Conservation (phyloP, 2,797 vertebrate genomes). For the Leptoclinus maculatus region DNA sequence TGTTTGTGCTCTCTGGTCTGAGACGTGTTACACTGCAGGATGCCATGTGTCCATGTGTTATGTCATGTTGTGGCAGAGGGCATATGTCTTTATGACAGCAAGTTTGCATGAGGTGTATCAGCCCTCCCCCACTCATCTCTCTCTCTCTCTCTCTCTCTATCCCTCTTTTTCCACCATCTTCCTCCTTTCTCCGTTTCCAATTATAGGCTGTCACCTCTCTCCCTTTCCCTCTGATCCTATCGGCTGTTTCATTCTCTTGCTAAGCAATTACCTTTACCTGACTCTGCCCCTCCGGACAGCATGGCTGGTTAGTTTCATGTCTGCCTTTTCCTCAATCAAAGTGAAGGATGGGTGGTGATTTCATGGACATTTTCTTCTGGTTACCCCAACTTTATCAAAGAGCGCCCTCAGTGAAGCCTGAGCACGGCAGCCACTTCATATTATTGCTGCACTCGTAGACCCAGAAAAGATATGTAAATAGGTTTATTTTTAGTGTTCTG, state of each 20-base stretch:
- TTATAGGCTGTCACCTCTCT: constrained; percentile 67
- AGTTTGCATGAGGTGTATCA: constrained; percentile 51
- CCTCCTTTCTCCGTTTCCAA: constrained; percentile 59
- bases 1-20: constrained; percentile 38
- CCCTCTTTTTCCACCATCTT: constrained; percentile 41
- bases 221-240: constrained; percentile 57
- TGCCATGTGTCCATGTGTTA: constrained; percentile 52
- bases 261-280: constrained; percentile 71
- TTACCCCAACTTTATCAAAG: constrained; percentile 29
- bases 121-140: not conserved
- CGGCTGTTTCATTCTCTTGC: constrained; percentile 67
- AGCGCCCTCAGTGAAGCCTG: constrained; percentile 5
- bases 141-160: not conserved
- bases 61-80: constrained; percentile 52
- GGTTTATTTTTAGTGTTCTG: constrained; percentile 11
- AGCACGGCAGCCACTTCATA: constrained; percentile 17
- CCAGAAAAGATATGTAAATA: constrained; percentile 30
- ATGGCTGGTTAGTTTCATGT: constrained; percentile 55
- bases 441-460: constrained; percentile 25
- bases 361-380: constrained; percentile 42
- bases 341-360: constrained; percentile 44
- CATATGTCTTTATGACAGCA: constrained; percentile 56
- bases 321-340: constrained; percentile 51
- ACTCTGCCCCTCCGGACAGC: constrained; percentile 57
- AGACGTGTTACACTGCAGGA: constrained; percentile 46